A percentile compares a stretch with the other conserved stretches of the same genome.
phyloP scores from a whole-genome alignment of 2,888 invertebrate genomes.

The Aphelenchoides bicaudatus region DNA sequence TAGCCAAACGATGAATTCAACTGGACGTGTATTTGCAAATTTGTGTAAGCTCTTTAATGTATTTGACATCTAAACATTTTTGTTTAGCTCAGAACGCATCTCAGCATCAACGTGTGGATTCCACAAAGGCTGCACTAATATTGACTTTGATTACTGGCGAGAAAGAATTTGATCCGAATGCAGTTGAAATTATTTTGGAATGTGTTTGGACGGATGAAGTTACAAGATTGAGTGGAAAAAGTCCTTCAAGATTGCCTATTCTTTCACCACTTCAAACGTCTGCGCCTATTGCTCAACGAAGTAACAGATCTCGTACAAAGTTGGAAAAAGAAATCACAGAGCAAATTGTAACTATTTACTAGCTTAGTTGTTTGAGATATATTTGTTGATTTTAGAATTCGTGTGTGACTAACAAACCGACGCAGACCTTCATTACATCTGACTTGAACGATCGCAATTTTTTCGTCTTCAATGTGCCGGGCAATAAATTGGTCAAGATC shows the following conservation, averaged over 20 bases:
- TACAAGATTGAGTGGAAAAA: neutral
- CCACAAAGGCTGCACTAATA: neutral
- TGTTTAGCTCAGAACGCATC: conserved; percentile 2
- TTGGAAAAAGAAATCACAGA: conserved; percentile 16
- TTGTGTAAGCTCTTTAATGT: neutral
- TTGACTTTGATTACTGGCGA: conserved; percentile 8
- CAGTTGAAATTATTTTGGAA: conserved; percentile 21
- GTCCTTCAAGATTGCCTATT: conserved; percentile 14
- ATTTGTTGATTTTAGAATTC: conserved; percentile 1
- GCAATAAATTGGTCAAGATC: neutral
- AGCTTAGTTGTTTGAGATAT: neutral
- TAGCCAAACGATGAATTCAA: neutral
- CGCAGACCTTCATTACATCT: conserved; percentile 17
- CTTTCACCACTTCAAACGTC: neutral
- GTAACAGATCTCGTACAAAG: conserved; percentile 3
- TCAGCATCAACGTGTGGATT: conserved; percentile 7
- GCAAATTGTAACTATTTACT: conserved; percentile 9
- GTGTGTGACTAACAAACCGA: neutral
- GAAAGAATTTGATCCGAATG: conserved; percentile 9
- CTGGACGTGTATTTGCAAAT: neutral
- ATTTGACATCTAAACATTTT: neutral
- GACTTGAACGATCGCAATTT: conserved; percentile 14
- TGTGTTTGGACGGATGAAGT: conserved; percentile 24
- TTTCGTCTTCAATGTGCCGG: conserved; percentile 3
- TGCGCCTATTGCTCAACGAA: neutral